Percentiles rank a stretch among this genome's conserved stretches.
Evolutionary conservation across 1,140 invertebrate genomes (phyloP).

Genomic region (Xylocopa sonorina): DNA sequence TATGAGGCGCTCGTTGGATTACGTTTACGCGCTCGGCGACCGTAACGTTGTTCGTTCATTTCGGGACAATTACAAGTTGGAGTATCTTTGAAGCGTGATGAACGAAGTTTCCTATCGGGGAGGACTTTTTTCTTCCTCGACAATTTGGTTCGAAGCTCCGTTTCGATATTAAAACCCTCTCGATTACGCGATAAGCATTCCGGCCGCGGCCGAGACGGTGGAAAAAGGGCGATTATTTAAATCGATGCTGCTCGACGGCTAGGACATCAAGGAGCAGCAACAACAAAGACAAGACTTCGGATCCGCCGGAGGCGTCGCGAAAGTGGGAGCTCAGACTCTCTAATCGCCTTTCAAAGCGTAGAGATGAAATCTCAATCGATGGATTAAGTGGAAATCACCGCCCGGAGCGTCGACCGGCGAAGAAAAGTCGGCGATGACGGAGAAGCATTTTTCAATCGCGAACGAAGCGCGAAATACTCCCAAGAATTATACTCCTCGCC

Average conservation of each 20-base stretch:
- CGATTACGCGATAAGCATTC: not conserved
- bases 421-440: not conserved
- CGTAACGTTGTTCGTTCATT: too few species aligned
- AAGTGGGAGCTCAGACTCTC: conserved; percentile 42
- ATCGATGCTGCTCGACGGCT: conserved; percentile 33
- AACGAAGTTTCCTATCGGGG: too few species aligned
- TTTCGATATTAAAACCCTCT: not conserved
- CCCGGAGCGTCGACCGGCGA: conserved; percentile 1
- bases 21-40: too few species aligned
- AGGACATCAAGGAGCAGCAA: conserved; percentile 10
- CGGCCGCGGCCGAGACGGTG: not conserved
- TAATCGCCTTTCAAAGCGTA: conserved; percentile 51
- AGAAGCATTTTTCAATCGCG: not conserved
- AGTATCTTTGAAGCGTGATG: too few species aligned
- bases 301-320: conserved; percentile 25
- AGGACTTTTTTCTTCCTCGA: not conserved
- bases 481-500: not conserved
- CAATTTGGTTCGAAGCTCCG: not conserved
- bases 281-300: conserved; percentile 36
- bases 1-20: too few species aligned
- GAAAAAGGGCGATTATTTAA: conserved; percentile 38
- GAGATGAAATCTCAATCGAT: conserved; percentile 49
- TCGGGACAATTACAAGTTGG: too few species aligned
- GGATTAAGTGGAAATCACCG: conserved; percentile 48
- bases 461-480: not conserved